Percentiles rank a stretch among this genome's conserved stretches.
These are phyloP conservation scores for Trogon surrucura DNA, from an alignment of 2,113 vertebrate species.

Conservation along the genomic window DNA sequence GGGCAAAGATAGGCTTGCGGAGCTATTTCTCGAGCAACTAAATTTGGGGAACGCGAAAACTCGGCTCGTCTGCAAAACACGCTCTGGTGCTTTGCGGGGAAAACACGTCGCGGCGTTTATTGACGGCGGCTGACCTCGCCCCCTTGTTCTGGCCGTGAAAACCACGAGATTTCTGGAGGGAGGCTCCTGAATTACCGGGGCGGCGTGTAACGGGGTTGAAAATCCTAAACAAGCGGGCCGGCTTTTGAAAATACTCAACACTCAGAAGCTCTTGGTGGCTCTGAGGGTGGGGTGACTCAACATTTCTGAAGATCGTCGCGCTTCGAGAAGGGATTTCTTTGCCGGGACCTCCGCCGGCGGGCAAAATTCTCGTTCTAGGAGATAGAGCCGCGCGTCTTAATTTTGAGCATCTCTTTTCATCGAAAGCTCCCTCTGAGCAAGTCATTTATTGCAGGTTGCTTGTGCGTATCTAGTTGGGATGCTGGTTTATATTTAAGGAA, in stretches of 20 bases:
- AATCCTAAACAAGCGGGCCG: not conserved
- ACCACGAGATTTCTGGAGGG: not conserved
- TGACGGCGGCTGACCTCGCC: rapidly evolving
- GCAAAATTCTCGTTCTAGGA: not conserved
- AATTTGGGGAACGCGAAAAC: rapidly evolving
- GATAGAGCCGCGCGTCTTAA: not conserved
- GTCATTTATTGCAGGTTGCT: not conserved
- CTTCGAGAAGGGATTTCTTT: not conserved
- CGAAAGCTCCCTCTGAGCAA: not conserved
- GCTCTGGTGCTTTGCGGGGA: not conserved
- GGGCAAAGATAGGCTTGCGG: not conserved
- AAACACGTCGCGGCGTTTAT: rapidly evolving
- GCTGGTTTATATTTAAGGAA: not conserved
- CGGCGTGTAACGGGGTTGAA: not conserved
- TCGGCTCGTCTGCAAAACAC: rapidly evolving
- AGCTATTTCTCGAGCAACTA: rapidly evolving
- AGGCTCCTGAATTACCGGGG: not conserved
- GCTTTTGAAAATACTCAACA: not conserved
- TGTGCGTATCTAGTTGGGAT: not conserved
- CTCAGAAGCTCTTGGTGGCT: not conserved
- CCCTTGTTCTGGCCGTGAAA: not conserved
- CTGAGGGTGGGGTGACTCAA: constrained; percentile 11
- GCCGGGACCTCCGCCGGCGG: not conserved
- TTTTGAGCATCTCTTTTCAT: not conserved
- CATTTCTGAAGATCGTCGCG: not conserved